A percentile compares a stretch with the other conserved stretches of the same genome.
These are phyloP conservation scores for Bradypodion ventrale DNA, from an alignment of 2,797 vertebrate genomes.

Conservation along the genomic window DNA sequence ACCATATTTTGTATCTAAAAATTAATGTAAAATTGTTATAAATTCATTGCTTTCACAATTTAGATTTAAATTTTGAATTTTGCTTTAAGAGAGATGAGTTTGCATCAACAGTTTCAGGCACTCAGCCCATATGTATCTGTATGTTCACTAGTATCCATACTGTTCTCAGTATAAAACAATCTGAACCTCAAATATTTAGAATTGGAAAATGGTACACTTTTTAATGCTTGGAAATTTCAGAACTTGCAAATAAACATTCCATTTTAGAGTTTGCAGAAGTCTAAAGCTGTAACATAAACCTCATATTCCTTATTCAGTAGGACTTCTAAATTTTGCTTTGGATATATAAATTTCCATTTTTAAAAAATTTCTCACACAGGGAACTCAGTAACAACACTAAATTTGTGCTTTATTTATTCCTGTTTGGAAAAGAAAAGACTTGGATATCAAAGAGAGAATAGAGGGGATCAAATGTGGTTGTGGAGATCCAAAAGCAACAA, in stretches of 20 bases:
- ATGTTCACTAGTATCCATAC: not conserved
- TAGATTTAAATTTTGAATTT: not conserved
- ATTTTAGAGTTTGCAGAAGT: not conserved
- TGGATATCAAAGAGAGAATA: slow-evolving; percentile 37
- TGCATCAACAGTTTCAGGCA: too few species aligned
- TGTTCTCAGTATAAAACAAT: not conserved
- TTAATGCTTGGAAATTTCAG: not conserved
- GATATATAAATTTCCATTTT: not conserved
- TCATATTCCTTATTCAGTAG: not conserved
- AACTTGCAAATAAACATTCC: not conserved
- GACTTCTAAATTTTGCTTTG: not conserved
- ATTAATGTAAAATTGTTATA: not conserved
- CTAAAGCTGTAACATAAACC: not conserved
- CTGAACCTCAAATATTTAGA: not conserved
- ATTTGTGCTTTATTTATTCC: slow-evolving; percentile 48
- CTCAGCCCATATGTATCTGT: not conserved
- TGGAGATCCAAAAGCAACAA: not conserved
- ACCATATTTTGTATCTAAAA: not conserved
- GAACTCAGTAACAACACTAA: slow-evolving; percentile 47
- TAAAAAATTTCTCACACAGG: not conserved
- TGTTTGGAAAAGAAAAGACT: slow-evolving; percentile 49
- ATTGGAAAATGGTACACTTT: not conserved
- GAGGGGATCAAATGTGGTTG: not conserved
- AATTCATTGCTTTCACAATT: not conserved
- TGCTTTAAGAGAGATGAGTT: not conserved